phyloP scores from a whole-genome alignment of 2,113 vertebrate species.

The Pterocles burchelli region DNA sequence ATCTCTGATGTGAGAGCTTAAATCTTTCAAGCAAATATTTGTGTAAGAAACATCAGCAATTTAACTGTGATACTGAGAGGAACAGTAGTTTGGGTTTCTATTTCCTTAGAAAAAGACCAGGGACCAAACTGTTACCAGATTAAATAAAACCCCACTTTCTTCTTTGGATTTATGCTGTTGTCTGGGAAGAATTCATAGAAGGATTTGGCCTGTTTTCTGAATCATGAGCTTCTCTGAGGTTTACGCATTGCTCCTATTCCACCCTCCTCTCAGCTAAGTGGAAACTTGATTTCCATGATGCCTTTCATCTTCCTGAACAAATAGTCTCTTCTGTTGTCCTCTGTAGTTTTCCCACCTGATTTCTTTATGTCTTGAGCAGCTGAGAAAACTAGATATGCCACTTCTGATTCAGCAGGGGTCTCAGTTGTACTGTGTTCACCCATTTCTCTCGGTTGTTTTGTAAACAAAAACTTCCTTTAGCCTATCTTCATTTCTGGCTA shows the following conservation, averaged over 20 bases:
- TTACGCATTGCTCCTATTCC: background rate
- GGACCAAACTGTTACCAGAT: background rate
- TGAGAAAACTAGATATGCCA: conserved; percentile 6
- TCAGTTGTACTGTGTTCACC: background rate
- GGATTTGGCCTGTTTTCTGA: conserved; percentile 23
- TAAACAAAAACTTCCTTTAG: conserved; percentile 13
- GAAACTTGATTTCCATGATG: conserved; percentile 17
- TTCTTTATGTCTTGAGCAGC: background rate
- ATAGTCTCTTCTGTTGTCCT: conserved; percentile 36
- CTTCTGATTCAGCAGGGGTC: conserved; percentile 32
- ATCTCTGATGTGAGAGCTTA: background rate
- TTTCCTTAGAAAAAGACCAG: conserved; percentile 17
- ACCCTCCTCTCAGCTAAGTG: background rate
- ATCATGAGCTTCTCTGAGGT: conserved; percentile 23
- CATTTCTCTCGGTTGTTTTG: background rate
- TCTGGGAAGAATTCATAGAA: conserved; percentile 35
- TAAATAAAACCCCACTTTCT: background rate
- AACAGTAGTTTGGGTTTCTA: background rate
- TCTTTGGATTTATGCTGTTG: conserved; percentile 9
- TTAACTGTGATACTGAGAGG: background rate
- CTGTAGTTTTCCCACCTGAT: conserved; percentile 37
- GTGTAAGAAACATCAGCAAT: background rate
- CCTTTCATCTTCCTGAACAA: conserved; percentile 56
- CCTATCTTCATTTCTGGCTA: background rate
- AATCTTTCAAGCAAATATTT: conserved; percentile 36